Base-by-base conservation (phyloP, 2,797 vertebrate genomes). In the Hydrolagus colliei region DNA sequence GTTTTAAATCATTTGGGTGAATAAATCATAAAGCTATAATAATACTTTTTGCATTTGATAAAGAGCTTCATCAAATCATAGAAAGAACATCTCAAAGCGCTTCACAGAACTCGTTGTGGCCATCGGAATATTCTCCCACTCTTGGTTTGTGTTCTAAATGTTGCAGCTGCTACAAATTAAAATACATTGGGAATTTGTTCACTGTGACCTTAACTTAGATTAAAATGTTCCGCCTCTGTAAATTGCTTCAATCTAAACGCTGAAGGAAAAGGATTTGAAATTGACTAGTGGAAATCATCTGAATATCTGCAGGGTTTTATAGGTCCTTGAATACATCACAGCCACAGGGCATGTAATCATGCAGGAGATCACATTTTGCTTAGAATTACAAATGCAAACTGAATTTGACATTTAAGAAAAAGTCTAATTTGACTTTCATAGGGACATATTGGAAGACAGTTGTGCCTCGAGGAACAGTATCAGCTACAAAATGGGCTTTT, bases 361-460 rank as follows among this genome's bases (percentile, higher is more conserved):
- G 52, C 20, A 9, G 2, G 41, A 20, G 62, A 27, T 62, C 22
- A 78, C n/a, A 52, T 27, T 62, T 79, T 79, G 11, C 12, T 80
- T 67, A 35, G 78, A 52, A 52, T 65, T 22, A 80, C 22, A 14
- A n/a, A 20, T 84, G 16, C 65, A 71, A 52, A n/a, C 52, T 41
- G 16, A 71, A n/a, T 20, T 68, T 65, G 32, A 20, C n/a, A n/a
- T 71, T 84, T 71, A 71, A 71, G 20, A 71, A 52, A 52, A 82
- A 11, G 72, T 85, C 18, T 72, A 1, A 63, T 75, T 73, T n/a
- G 18, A 12, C 22, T 88, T 87, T 86, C 89, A 5, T 86, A 99
- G 98, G 97, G 87, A 98, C 97, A 0, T 98, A 97, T 87, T 99
- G 97, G 98, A 95, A 95, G 89, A 94, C 92, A 1, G 91, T 98